Evolutionary conservation across 2,888 invertebrate species (phyloP).

Genomic region (Noctua fimbriata): DNA sequence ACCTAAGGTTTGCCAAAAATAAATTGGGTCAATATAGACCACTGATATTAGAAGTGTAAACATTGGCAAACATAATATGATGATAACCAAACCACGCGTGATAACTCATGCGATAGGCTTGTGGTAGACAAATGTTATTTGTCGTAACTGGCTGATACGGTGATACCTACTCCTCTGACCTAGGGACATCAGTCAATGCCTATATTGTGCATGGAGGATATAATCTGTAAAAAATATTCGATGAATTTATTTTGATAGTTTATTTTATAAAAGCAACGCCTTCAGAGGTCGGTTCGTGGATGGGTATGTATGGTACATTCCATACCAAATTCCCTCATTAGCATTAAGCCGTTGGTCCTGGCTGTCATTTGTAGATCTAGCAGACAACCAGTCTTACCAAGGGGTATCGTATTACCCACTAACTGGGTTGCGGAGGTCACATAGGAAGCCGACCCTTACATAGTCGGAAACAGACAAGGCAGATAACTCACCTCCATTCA

Average conservation of each 20-base stretch:
- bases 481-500: slow-evolving; percentile 95
- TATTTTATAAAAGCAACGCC: neutral
- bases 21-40: slow-evolving; percentile 15
- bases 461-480: neutral
- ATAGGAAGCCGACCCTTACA: neutral
- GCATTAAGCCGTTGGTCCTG: no score
- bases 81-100: slow-evolving; percentile 2
- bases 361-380: no score
- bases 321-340: neutral
- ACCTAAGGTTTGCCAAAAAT: neutral
- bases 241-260: neutral
- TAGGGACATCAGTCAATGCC: slow-evolving; percentile 1
- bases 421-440: neutral
- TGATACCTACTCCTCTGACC: neutral
- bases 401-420: neutral
- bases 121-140: neutral
- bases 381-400: no score
- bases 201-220: neutral
- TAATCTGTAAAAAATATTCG: no score
- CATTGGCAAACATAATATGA: neutral
- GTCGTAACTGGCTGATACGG: neutral
- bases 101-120: slow-evolving; percentile 23
- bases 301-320: neutral
- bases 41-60: neutral
- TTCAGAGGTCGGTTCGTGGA: neutral